Evolutionary conservation across 2,888 invertebrate genomes (phyloP).

Genomic region (Drosophila kuntzei): DNA sequence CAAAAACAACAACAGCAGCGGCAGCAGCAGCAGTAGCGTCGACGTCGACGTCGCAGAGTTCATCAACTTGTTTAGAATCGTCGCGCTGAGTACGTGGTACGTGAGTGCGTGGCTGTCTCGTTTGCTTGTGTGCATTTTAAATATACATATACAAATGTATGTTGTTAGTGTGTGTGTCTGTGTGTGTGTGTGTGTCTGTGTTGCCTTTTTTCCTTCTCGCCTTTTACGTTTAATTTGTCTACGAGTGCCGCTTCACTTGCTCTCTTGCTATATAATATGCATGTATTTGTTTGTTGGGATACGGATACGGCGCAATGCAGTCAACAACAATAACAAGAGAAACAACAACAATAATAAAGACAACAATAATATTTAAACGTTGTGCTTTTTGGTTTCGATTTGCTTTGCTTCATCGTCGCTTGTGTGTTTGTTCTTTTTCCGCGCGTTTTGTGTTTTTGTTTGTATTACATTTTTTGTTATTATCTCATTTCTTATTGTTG

Average conservation of each 20-base stretch:
- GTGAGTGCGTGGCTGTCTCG: conserved; percentile 72
- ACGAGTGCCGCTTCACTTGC: conserved; percentile 67
- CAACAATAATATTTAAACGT: conserved; percentile 37
- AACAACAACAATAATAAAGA: conserved; percentile 22
- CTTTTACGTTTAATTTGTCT: conserved; percentile 59
- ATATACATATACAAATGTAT: conserved; percentile 35
- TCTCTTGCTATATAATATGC: conserved; percentile 27
- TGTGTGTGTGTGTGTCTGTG: conserved; percentile 28
- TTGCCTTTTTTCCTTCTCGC: conserved; percentile 54
- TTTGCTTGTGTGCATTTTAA: conserved; percentile 36
- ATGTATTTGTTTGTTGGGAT: conserved; percentile 59
- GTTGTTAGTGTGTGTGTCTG: conserved; percentile 15
- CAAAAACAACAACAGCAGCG: conserved; percentile 19
- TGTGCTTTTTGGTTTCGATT: conserved; percentile 42
- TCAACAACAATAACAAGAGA: conserved; percentile 29
- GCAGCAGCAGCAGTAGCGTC: conserved; percentile 33
- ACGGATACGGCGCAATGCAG: conserved; percentile 58
- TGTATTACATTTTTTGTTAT: conserved; percentile 72
- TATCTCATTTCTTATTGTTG: conserved; percentile 71
- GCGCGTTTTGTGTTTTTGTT: conserved; percentile 63
- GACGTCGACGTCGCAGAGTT: conserved; percentile 69
- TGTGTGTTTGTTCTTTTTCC: conserved; percentile 67
- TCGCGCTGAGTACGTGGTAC: conserved; percentile 68
- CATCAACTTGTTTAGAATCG: conserved; percentile 83
- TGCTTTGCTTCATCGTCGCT: conserved; percentile 11